Conservation (phyloP, 2,888 invertebrate genomes). For the Ophion costatus region DNA sequence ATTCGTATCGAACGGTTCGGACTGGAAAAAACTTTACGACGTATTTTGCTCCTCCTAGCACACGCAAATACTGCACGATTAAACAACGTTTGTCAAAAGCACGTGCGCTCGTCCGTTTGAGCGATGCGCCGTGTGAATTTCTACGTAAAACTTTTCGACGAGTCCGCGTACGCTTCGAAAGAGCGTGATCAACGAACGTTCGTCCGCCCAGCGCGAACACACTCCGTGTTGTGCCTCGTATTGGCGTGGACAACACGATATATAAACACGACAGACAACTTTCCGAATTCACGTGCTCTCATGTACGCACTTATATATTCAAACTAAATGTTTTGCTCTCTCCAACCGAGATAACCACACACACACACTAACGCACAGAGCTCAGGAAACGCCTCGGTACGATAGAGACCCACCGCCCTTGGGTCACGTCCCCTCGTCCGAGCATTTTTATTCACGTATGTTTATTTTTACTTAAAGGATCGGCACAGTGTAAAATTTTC, state of each 20-base stretch:
- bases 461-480: background rate
- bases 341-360: slow-evolving; percentile 6
- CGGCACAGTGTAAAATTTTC: too few species aligned
- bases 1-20: background rate
- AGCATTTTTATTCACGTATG: background rate
- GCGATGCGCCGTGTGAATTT: background rate
- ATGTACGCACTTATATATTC: background rate
- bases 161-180: slow-evolving; percentile 48
- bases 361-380: background rate
- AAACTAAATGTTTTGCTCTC: slow-evolving; percentile 26
- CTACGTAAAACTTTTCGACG: slow-evolving; percentile 10
- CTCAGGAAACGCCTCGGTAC: slow-evolving; percentile 29
- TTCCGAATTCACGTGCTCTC: slow-evolving; percentile 57
- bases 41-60: background rate
- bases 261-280: slow-evolving; percentile 47
- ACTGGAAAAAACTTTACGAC: background rate
- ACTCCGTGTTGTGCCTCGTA: slow-evolving; percentile 37
- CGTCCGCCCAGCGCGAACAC: slow-evolving; percentile 36
- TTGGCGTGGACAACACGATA: slow-evolving; percentile 34
- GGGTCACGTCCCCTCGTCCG: background rate
- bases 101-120: background rate
- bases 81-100: slow-evolving; percentile 1
- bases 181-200: slow-evolving; percentile 14
- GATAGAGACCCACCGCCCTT: background rate
- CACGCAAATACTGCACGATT: background rate